These are phyloP conservation scores for Acropora yongei DNA, from an alignment of 64 coral and sea anemone genomes.

Conservation along the genomic window DNA sequence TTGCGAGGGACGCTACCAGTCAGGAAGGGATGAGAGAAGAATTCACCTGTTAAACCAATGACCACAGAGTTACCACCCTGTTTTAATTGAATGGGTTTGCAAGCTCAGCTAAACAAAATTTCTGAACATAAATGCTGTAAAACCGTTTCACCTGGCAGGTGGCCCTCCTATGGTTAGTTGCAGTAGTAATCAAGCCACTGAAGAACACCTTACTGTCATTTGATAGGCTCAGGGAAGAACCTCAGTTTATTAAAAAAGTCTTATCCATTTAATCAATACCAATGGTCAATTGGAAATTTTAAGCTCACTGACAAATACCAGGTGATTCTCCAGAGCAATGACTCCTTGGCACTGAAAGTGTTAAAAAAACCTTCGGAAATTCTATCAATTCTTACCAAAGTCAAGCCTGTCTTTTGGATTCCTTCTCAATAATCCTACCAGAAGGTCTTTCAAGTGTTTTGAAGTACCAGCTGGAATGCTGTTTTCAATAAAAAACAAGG, in stretches of 20 bases:
- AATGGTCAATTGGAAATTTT: no score
- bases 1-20: conserved; percentile 71
- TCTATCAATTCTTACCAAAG: conserved; percentile 64
- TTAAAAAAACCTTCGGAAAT: neutral
- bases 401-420: conserved; percentile 93
- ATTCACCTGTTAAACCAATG: conserved; percentile 74
- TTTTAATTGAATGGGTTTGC: neutral
- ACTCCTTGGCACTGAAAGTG: no score
- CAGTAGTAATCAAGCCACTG: no score
- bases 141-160: no score
- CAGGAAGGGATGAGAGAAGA: conserved; percentile 93
- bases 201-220: no score
- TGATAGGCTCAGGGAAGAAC: no score
- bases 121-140: no score
- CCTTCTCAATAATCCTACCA: conserved; percentile 80
- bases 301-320: no score
- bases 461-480: conserved; percentile 96
- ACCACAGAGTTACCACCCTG: neutral
- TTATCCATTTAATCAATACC: no score
- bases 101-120: no score
- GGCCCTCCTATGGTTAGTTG: neutral
- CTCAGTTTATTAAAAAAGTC: no score
- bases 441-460: conserved; percentile 71
- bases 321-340: no score
- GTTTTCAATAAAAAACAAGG: neutral